Evolutionary conservation across 1,140 invertebrate species (phyloP).

Genomic region (Euschistus heros): DNA sequence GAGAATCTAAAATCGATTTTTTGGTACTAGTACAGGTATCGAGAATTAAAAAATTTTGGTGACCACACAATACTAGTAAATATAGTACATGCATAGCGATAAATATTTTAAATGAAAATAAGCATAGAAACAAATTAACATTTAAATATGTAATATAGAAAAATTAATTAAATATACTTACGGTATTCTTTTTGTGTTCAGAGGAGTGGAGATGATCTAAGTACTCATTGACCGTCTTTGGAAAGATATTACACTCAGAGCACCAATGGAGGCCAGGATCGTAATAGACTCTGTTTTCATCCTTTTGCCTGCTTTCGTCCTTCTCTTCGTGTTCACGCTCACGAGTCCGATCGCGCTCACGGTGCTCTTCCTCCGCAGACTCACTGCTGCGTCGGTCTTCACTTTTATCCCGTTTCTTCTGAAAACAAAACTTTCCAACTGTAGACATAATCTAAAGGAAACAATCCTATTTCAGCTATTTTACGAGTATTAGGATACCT

Average conservation of each 20-base stretch:
- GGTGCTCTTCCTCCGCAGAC: neutral
- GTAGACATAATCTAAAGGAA: neutral
- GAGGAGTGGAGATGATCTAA: slow-evolving; percentile 68
- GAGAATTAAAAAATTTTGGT: too few relatives aligned
- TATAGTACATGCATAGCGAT: too few relatives aligned
- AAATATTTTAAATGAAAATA: too few relatives aligned
- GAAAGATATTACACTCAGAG: slow-evolving; percentile 70
- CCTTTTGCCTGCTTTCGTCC: slow-evolving; percentile 47
- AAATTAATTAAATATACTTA: slow-evolving; percentile 33
- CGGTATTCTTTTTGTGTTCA: slow-evolving; percentile 55
- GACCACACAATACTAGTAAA: too few relatives aligned
- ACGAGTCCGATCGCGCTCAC: neutral
- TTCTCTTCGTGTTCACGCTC: slow-evolving; percentile 36
- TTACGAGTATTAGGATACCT: slow-evolving; percentile 9
- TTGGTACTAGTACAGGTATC: too few relatives aligned
- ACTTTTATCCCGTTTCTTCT: slow-evolving; percentile 1
- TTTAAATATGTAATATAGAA: too few relatives aligned
- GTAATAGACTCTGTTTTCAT: slow-evolving; percentile 63
- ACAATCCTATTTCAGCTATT: neutral
- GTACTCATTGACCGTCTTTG: slow-evolving; percentile 71
- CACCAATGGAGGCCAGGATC: slow-evolving; percentile 85
- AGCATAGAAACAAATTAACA: too few relatives aligned
- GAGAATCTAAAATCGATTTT: too few relatives aligned
- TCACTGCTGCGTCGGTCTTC: neutral
- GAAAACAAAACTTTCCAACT: neutral